A percentile compares a stretch with the other conserved stretches of the same genome.
phyloP scores from a whole-genome alignment of 1,140 invertebrate genomes.

The Lutraria rhynchaena region DNA sequence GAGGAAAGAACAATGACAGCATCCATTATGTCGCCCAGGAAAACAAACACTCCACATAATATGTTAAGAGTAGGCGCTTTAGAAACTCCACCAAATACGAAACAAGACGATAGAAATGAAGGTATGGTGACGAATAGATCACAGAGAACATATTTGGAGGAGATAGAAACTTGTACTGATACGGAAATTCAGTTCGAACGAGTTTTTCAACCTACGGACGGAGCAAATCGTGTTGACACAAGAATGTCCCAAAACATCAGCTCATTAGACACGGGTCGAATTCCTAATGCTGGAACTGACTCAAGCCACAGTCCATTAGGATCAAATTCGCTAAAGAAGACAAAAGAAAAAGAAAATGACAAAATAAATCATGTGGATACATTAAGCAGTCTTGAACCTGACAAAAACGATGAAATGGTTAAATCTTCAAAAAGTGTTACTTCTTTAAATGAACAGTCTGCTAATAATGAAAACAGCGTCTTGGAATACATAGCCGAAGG shows the following conservation, averaged over 20 bases:
- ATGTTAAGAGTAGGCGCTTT: too few relatives aligned
- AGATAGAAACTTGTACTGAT: conserved; percentile 33
- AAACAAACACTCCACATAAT: background rate
- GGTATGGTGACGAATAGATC: background rate
- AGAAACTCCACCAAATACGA: background rate
- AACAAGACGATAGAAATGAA: conserved; percentile 5
- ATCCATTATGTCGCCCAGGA: background rate
- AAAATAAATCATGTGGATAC: background rate
- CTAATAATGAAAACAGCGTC: conserved; percentile 6
- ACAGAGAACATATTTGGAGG: conserved; percentile 1
- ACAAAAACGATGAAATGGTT: background rate
- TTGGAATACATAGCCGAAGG: conserved; percentile 23
- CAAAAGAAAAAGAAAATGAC: background rate
- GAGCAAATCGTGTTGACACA: background rate
- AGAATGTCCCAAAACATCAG: background rate
- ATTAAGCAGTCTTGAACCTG: background rate
- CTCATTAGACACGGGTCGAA: background rate
- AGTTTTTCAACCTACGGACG: background rate
- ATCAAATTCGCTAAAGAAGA: background rate
- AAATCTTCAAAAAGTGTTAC: background rate
- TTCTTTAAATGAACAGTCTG: background rate
- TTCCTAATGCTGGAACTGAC: background rate
- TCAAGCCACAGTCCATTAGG: background rate
- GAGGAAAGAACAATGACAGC: conserved; percentile 45
- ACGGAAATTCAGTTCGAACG: conserved; percentile 35